A percentile compares a stretch with the other conserved stretches of the same genome.
Conservation (phyloP, 1,140 invertebrate genomes). For the Diuraphis noxia region DNA sequence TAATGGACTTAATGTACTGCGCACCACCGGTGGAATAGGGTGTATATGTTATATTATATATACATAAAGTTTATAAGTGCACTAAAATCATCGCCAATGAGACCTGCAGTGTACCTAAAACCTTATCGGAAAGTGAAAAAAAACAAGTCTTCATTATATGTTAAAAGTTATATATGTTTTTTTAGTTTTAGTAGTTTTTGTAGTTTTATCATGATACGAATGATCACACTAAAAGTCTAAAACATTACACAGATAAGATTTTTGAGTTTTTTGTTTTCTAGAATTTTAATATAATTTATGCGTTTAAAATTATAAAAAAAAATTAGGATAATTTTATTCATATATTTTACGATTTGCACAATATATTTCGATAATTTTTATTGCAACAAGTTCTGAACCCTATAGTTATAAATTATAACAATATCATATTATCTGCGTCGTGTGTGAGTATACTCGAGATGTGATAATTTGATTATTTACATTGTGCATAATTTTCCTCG, state of each 20-base stretch:
- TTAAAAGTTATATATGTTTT: no score
- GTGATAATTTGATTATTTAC: neutral
- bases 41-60: neutral
- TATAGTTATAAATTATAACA: neutral
- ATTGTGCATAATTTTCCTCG: neutral
- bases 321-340: neutral
- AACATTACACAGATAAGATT: no score
- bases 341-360: neutral
- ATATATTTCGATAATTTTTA: neutral
- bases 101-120: neutral
- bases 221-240: no score
- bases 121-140: neutral
- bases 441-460: neutral
- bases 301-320: no score
- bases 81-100: neutral
- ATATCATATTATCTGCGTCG: neutral
- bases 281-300: no score
- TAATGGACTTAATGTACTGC: slow-evolving; percentile 26
- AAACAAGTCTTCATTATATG: neutral
- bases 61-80: neutral
- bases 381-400: neutral
- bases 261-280: no score
- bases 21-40: neutral
- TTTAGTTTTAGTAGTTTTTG: no score
- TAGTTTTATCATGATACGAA: no score